These are phyloP conservation scores for Drosophila engyochracea DNA, from an alignment of 2,888 invertebrate species.

Conservation along the genomic window DNA sequence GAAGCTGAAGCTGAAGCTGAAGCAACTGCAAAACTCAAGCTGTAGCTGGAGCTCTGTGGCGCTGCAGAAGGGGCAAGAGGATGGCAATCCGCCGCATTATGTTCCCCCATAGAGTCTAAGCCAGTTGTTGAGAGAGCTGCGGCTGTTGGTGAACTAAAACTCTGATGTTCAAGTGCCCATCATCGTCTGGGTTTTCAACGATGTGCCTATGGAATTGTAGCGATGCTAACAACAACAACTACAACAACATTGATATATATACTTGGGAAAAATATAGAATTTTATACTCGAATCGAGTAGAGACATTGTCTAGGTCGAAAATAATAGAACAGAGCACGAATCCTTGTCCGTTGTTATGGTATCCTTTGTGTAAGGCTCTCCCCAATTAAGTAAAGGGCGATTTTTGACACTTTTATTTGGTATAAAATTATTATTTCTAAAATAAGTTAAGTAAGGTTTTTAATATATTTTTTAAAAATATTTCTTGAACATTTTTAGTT, in stretches of 20 bases:
- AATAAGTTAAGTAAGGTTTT: neutral
- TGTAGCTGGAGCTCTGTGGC: constrained; percentile 1
- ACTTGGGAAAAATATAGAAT: neutral
- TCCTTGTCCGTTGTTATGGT: neutral
- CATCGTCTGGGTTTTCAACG: constrained; percentile 58
- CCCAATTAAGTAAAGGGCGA: rapidly evolving
- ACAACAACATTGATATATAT: constrained; percentile 17
- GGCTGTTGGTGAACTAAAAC: constrained; percentile 32
- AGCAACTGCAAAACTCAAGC: constrained; percentile 10
- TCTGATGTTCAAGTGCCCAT: constrained; percentile 67
- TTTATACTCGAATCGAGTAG: neutral
- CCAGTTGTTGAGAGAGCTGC: constrained; percentile 54
- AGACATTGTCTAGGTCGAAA: too few relatives aligned
- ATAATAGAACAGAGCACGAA: too few relatives aligned
- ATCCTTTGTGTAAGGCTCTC: neutral
- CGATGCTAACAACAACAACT: constrained; percentile 47
- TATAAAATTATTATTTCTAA: neutral
- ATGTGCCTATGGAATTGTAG: constrained; percentile 62
- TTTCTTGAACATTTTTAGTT: neutral
- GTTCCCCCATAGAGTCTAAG: constrained; percentile 62
- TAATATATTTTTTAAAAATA: neutral
- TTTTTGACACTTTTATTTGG: neutral
- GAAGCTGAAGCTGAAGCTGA: neutral
- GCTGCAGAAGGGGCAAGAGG: constrained; percentile 5
- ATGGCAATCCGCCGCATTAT: constrained; percentile 24